Percentiles rank a stretch among this genome's conserved stretches.
Conservation (phyloP, 2,113 vertebrate genomes). For the Callospermophilus lateralis region DNA sequence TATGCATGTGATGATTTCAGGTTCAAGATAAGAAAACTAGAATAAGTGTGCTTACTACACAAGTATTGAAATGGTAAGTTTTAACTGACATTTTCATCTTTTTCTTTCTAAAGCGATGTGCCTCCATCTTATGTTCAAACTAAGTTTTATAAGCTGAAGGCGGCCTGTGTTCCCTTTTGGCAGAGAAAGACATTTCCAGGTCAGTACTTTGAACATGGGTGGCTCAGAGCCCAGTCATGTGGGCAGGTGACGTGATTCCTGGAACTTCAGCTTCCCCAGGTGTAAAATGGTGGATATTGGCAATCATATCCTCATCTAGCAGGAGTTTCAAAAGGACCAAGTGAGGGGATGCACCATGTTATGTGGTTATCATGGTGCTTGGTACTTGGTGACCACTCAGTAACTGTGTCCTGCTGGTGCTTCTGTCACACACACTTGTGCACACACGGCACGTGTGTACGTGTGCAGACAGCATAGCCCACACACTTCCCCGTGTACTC, state of each 20-base stretch:
- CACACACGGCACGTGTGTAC: neutral
- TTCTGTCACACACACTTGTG: fast-evolving
- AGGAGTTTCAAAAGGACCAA: neutral
- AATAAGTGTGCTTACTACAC: fast-evolving
- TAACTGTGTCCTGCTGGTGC: neutral
- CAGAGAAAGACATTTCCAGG: slow-evolving; percentile 86
- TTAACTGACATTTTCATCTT: neutral
- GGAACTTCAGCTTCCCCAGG: neutral
- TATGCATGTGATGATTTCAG: neutral
- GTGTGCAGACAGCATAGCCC: too few relatives aligned
- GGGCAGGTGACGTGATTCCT: too few relatives aligned
- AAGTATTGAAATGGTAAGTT: neutral
- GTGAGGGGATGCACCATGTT: fast-evolving
- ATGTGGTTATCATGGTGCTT: neutral
- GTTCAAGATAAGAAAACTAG: neutral
- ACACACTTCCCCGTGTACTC: neutral
- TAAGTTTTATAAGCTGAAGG: slow-evolving; percentile 86
- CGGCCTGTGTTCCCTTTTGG: slow-evolving; percentile 85
- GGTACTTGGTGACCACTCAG: fast-evolving
- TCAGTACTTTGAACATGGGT: slow-evolving; percentile 73
- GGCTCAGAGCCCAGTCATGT: neutral
- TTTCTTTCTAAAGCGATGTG: slow-evolving; percentile 84
- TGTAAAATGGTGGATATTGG: neutral
- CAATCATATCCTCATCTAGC: neutral
- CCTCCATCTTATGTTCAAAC: slow-evolving; percentile 78